Evolutionary conservation across 1,140 invertebrate genomes (phyloP), one percentile per base, ranked within the genome.

Genomic region (Dendrolimus punctatus): DNA sequence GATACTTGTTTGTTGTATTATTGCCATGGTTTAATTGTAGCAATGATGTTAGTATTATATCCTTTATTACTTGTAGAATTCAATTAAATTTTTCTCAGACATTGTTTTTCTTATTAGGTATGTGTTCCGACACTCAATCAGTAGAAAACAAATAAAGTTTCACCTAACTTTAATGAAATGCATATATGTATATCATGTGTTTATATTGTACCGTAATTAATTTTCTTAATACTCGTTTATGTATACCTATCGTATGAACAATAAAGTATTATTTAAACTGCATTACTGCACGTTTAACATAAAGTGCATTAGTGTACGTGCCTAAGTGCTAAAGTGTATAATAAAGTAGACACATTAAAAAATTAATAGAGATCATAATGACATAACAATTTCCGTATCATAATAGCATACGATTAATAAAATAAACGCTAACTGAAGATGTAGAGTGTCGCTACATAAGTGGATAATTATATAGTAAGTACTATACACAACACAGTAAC

Each of bases 21-120:
- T 71, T 73, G 68, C 76, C 63, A 62, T 66, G 64, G 69, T 71
- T 78, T 73, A 71, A 82, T 76, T 76, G 76, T 72, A 68, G 64
- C 23, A 50, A 59, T 55, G 55, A 62, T 23, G 46, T 47, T 36
- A 6, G 8, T 47, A 50, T 8, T 10, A 5, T 5, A 23, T 6
- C 9, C 36, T 41, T 6, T 6, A 46, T 8, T 6, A n/a, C 8
- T 43, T 5, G 42, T 5, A 6, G 42, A 43, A 43, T 43, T 23
- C 23, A 43, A 43, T 5, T 43, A 43, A 6, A 5, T 43, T 23
- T 23, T 23, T 23, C 23, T 23, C 23, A 23, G 23, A 23, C 23
- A 23, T 23, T 23, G 1, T 23, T 23, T 23, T 23, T 23, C 23
- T 23, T 23, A 23, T 23, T 23, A 23, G 23, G 23, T 23, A 23